Percentiles rank a stretch among this genome's conserved stretches.
phyloP scores from a whole-genome alignment of 1,140 invertebrate genomes.

The Ceratina japonica region DNA sequence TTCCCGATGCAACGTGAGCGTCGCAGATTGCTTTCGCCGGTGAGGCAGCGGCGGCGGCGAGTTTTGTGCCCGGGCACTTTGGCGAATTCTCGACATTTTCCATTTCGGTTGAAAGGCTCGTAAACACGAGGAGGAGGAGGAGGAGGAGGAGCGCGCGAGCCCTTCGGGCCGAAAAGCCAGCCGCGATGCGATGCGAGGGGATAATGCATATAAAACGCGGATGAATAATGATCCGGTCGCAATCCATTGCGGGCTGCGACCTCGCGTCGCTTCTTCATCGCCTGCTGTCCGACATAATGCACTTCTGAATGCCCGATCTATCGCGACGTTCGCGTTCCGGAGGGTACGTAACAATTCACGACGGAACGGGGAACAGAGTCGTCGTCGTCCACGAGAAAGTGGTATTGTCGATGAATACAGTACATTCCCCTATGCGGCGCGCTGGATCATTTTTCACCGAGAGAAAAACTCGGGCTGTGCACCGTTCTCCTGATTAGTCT shows the following conservation, averaged over 20 bases:
- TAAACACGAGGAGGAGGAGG: conserved; percentile 52
- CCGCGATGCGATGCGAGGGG: conserved; percentile 46
- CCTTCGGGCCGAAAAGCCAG: conserved; percentile 1
- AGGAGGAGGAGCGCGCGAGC: neutral
- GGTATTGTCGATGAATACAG: no score
- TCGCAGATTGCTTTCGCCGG: conserved; percentile 57
- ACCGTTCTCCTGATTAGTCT: no score
- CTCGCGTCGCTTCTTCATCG: conserved; percentile 11
- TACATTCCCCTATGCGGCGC: no score
- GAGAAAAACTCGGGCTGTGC: no score
- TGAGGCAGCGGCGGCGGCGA: conserved; percentile 9
- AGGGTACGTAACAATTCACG: no score
- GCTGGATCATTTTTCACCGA: no score
- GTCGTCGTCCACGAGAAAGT: no score
- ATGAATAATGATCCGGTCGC: conserved; percentile 53
- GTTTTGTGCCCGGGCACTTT: conserved; percentile 49
- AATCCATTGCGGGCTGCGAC: conserved; percentile 37
- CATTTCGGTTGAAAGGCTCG: conserved; percentile 56
- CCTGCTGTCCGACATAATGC: neutral
- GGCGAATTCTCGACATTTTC: conserved; percentile 61
- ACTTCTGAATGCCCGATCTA: neutral
- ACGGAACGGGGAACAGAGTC: no score
- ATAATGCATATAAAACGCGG: conserved; percentile 58
- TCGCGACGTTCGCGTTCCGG: neutral
- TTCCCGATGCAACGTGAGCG: conserved; percentile 50